Conservation (phyloP, 2,797 vertebrate genomes). For the Ctenopoma multispine region DNA sequence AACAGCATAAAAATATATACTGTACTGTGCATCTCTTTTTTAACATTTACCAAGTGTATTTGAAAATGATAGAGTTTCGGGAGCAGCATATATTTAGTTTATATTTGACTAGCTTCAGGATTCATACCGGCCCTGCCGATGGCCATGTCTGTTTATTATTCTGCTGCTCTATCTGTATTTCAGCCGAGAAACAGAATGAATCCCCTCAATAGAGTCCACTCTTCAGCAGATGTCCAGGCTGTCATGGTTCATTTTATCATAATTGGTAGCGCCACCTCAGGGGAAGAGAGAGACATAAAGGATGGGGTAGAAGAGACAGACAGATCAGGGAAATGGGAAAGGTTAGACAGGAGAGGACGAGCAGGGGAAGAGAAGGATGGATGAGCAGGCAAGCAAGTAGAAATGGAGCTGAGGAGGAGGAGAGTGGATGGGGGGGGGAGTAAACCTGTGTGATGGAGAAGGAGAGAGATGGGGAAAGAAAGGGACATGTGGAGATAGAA, state of each 20-base stretch:
- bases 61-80: background rate
- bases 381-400: slow-evolving; percentile 15
- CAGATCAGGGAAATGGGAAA: slow-evolving; percentile 24
- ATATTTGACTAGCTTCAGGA: slow-evolving; percentile 1
- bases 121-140: slow-evolving; percentile 3
- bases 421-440: background rate
- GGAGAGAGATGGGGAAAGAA: background rate
- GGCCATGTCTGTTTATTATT: slow-evolving; percentile 28
- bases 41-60: background rate
- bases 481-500: slow-evolving; percentile 11
- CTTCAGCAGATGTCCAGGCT: slow-evolving; percentile 68
- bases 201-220: slow-evolving; percentile 45
- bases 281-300: slow-evolving; percentile 34
- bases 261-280: slow-evolving; percentile 62
- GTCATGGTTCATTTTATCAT: slow-evolving; percentile 70
- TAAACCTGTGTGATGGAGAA: background rate
- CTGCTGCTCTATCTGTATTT: slow-evolving; percentile 26
- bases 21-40: too few relatives aligned
- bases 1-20: too few relatives aligned
- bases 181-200: slow-evolving; percentile 45
- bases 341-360: slow-evolving; percentile 29
- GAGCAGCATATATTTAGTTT: background rate
- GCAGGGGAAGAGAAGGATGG: slow-evolving; percentile 2
- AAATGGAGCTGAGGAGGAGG: background rate
- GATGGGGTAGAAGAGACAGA: slow-evolving; percentile 31